These are phyloP conservation scores for Aricia artaxerxes DNA, from an alignment of 2,888 invertebrate species.

Conservation along the genomic window DNA sequence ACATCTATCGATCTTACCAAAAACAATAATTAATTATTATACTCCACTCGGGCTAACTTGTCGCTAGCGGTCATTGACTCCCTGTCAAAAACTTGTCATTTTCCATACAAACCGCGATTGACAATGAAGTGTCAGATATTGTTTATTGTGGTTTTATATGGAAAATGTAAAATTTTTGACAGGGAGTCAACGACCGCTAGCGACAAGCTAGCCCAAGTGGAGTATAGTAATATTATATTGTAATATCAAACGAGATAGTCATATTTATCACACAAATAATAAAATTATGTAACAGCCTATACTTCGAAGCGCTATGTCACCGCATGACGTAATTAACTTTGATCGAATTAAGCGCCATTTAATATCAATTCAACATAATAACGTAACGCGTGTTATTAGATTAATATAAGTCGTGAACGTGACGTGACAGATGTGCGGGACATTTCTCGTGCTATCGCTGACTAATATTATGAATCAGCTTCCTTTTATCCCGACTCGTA, in stretches of 20 bases:
- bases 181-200: no score
- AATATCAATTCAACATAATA: slow-evolving; percentile 14
- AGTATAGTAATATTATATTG: not conserved
- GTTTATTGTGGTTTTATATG: no score
- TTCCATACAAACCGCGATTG: no score
- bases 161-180: no score
- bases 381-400: slow-evolving; percentile 7
- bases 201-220: no score
- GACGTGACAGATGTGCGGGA: slow-evolving; percentile 20
- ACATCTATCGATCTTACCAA: not conserved
- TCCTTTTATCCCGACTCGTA: not conserved
- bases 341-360: slow-evolving; percentile 2
- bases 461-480: slow-evolving; percentile 26
- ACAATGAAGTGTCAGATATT: no score
- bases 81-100: no score
- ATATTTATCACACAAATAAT: not conserved
- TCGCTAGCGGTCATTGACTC: no score
- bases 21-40: not conserved
- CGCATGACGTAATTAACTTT: not conserved
- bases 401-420: slow-evolving; percentile 9
- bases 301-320: not conserved
- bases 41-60: no score
- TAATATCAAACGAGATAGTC: not conserved
- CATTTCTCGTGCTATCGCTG: slow-evolving; percentile 13
- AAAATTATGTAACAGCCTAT: not conserved